Conservation (phyloP, 2,113 vertebrate species). For the Aleadryas rufinucha region DNA sequence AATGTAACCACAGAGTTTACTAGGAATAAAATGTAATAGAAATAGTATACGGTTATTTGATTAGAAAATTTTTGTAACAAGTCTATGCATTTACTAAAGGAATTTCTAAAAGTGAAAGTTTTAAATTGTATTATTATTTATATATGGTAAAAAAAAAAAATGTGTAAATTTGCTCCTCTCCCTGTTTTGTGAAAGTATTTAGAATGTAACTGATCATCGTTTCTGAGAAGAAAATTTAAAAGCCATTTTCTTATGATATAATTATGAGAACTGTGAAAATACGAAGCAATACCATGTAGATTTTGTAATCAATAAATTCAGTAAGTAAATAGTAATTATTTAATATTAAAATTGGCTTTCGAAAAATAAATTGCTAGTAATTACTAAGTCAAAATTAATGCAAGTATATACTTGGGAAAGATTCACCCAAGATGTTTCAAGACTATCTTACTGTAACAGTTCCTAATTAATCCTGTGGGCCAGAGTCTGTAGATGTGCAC, state of each 20-base stretch:
- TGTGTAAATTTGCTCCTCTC: conserved; percentile 34
- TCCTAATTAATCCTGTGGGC: neutral
- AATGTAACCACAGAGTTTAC: conserved; percentile 51
- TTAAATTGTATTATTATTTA: conserved; percentile 49
- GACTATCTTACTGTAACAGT: neutral
- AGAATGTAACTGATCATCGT: conserved; percentile 34
- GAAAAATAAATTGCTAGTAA: neutral
- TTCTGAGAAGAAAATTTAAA: conserved; percentile 56
- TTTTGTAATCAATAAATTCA: conserved; percentile 3
- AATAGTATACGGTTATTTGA: conserved; percentile 31
- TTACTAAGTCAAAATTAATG: conserved; percentile 4
- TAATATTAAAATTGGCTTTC: conserved; percentile 32
- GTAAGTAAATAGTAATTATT: neutral
- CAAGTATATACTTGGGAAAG: conserved; percentile 10
- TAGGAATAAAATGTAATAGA: neutral
- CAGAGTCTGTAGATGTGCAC: neutral
- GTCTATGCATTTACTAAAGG: conserved; percentile 58
- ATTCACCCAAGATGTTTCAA: neutral
- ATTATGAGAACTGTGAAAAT: conserved; percentile 56
- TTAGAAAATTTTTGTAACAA: conserved; percentile 49
- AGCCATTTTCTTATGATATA: conserved; percentile 59
- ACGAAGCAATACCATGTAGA: conserved; percentile 51
- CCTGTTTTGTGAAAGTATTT: conserved; percentile 38
- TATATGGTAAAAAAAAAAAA: conserved; percentile 17
- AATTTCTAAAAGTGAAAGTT: conserved; percentile 51